These are phyloP conservation scores for Rhabdomys pumilio DNA, from an alignment of 2,797 vertebrate species.

Conservation along the genomic window DNA sequence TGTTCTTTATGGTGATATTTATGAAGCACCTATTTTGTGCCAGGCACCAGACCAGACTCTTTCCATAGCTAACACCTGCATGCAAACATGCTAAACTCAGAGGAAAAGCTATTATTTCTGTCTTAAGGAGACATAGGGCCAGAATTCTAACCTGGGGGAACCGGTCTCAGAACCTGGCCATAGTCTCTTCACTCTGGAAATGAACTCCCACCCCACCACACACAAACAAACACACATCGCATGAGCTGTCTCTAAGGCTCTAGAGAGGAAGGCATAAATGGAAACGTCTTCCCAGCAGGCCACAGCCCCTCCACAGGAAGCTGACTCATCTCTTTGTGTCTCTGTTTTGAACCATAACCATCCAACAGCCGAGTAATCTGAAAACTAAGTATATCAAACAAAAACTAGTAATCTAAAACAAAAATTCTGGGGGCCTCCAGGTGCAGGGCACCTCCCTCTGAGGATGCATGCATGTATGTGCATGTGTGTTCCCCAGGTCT, in stretches of 20 bases:
- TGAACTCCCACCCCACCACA: not conserved
- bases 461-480: not conserved
- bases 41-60: not conserved
- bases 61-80: not conserved
- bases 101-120: not conserved
- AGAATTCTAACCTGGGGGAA: not conserved
- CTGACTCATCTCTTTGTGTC: constrained; percentile 80
- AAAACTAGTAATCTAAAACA: not conserved
- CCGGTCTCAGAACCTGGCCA: not conserved
- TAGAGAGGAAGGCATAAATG: constrained; percentile 34
- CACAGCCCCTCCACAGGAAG: constrained; percentile 74
- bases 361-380: constrained; percentile 30
- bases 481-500: not conserved
- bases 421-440: constrained; percentile 15
- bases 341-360: constrained; percentile 73
- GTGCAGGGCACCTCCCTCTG: not conserved
- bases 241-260: not conserved
- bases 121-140: not conserved
- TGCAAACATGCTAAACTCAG: not conserved
- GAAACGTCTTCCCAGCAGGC: constrained; percentile 67
- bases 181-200: not conserved
- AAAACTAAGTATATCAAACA: constrained; percentile 44
- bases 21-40: not conserved
- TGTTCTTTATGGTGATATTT: not conserved
- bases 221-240: not conserved